Evolutionary conservation across 2,797 vertebrate genomes (phyloP).

Genomic region (Notamacropus eugenii): DNA sequence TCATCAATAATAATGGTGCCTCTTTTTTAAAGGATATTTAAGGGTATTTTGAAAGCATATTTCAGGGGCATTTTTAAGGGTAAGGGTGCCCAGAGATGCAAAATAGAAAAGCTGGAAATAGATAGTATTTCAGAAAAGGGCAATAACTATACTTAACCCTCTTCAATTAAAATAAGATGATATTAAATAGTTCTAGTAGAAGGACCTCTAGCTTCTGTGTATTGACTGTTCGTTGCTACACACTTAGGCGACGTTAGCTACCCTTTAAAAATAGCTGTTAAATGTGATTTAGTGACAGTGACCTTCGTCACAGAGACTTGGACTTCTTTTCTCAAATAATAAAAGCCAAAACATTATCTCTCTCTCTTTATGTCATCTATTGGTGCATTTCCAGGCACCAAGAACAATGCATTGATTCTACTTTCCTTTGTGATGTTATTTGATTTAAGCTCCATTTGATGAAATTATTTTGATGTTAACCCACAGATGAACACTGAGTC

Average conservation of each 20-base stretch:
- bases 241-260: neutral
- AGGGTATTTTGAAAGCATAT: neutral
- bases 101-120: neutral
- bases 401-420: neutral
- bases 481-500: neutral
- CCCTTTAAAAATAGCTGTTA: neutral
- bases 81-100: neutral
- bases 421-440: neutral
- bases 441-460: neutral
- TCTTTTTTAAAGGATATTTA: neutral
- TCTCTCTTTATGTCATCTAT: neutral
- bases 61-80: neutral
- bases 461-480: neutral
- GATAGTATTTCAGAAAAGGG: neutral
- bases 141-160: no score
- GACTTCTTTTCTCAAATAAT: neutral
- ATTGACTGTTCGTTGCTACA: neutral
- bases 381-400: neutral
- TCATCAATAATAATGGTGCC: fast-evolving
- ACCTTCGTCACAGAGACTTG: neutral
- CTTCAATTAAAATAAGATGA: neutral
- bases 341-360: neutral
- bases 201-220: neutral
- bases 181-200: neutral
- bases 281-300: neutral